Conservation (phyloP, 2,113 vertebrate species). For the Phylloscopus trochilus region DNA sequence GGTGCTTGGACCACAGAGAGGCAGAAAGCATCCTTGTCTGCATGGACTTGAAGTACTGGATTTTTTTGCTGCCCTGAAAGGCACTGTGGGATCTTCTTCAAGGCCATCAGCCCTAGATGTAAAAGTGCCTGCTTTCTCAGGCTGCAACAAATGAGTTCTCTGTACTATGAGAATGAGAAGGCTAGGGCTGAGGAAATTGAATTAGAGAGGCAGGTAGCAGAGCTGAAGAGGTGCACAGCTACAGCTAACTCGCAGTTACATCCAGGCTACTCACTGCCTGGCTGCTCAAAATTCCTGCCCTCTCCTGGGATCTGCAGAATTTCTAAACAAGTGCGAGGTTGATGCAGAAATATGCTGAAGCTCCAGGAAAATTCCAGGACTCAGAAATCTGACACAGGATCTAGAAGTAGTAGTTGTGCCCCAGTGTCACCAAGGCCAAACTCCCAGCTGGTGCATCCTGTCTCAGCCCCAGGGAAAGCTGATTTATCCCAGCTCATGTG, state of each 20-base stretch:
- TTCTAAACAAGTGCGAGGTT: background rate
- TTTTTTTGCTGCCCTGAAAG: background rate
- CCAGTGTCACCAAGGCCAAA: fast-evolving
- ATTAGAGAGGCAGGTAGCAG: background rate
- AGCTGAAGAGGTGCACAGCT: background rate
- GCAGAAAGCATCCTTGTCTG: background rate
- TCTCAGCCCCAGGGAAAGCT: background rate
- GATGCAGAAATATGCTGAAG: background rate
- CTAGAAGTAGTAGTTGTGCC: background rate
- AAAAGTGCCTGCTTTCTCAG: background rate
- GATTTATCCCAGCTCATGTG: background rate
- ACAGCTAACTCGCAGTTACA: fast-evolving
- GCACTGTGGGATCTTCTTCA: background rate
- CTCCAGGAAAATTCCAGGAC: background rate
- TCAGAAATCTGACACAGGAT: background rate
- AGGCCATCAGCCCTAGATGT: background rate
- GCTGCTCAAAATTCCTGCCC: background rate
- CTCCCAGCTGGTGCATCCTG: background rate
- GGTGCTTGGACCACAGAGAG: background rate
- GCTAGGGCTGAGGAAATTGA: background rate
- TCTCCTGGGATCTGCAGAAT: background rate
- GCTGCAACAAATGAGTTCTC: background rate
- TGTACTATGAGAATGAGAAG: background rate
- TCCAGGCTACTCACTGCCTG: background rate
- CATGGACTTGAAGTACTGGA: background rate